phyloP scores from a whole-genome alignment of 2,797 vertebrate genomes.

The Tapera naevia region DNA sequence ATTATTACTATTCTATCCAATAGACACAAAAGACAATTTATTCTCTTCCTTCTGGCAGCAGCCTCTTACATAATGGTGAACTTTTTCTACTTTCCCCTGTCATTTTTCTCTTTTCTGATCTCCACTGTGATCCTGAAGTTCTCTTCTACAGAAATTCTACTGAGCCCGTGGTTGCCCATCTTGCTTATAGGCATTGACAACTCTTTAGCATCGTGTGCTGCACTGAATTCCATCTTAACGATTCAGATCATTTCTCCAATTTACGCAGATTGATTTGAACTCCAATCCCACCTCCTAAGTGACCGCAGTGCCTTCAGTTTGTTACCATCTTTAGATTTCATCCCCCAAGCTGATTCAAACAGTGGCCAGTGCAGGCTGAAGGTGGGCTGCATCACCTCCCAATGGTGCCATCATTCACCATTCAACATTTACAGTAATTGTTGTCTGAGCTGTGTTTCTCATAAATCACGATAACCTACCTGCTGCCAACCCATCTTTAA shows the following conservation, averaged over 20 bases:
- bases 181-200: neutral
- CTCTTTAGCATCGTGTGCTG: accelerated
- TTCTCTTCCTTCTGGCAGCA: neutral
- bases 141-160: neutral
- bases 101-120: neutral
- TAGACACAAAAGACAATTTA: neutral
- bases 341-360: neutral
- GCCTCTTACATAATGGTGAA: neutral
- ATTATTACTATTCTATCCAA: neutral
- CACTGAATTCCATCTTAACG: neutral
- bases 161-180: neutral
- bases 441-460: neutral
- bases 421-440: neutral
- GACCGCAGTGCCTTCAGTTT: neutral
- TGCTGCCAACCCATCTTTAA: neutral
- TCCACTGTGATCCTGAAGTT: neutral
- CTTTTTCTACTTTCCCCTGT: neutral
- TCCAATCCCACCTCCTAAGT: neutral
- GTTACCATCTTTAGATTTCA: neutral
- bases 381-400: neutral
- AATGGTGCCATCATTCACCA: neutral
- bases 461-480: accelerated
- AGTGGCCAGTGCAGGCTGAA: neutral
- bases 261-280: neutral
- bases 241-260: neutral